Conservation (phyloP, 2,113 vertebrate genomes). For the Progne subis region DNA sequence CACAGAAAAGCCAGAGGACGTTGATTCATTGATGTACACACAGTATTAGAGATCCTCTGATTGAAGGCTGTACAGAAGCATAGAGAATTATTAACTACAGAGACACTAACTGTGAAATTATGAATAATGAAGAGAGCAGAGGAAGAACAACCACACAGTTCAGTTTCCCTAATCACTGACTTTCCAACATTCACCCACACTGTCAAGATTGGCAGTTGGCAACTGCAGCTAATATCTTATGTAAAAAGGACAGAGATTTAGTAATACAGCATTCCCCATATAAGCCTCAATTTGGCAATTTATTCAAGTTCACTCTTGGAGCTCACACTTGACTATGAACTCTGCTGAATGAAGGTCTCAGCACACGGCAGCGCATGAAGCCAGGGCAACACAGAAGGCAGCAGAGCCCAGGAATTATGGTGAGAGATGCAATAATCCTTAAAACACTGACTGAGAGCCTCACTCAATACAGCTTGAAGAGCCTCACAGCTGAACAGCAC, state of each 20-base stretch:
- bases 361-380: not conserved
- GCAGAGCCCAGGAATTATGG: not conserved
- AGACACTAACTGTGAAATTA: conserved; percentile 29
- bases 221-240: conserved; percentile 5
- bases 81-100: conserved; percentile 45
- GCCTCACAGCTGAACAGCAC: not conserved
- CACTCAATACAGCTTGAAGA: not conserved
- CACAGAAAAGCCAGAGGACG: not conserved
- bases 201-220: not conserved
- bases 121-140: conserved; percentile 44
- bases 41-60: not conserved
- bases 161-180: conserved; percentile 5
- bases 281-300: not conserved
- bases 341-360: not conserved
- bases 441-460: not conserved
- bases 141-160: conserved; percentile 21
- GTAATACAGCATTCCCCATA: not conserved
- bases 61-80: not conserved
- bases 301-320: not conserved
- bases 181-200: conserved; percentile 11
- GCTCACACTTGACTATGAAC: not conserved
- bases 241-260: conserved; percentile 9
- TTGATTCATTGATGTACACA: not conserved
- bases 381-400: not conserved
- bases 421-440: not conserved